Evolutionary conservation across 2,113 vertebrate genomes (phyloP).

Genomic region (Stegastes partitus): DNA sequence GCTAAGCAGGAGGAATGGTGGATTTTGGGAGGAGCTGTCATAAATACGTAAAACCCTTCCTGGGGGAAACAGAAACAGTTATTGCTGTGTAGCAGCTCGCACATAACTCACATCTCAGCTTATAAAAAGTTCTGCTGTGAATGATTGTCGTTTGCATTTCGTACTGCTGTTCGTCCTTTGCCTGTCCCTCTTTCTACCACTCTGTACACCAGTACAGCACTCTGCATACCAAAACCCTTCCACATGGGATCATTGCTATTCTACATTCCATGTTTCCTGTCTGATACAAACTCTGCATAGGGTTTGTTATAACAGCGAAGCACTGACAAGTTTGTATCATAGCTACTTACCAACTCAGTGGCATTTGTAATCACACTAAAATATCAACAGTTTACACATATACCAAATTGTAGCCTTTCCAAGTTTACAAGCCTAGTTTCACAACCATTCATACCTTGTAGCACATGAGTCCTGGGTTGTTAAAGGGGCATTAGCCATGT

Average conservation of each 20-base stretch:
- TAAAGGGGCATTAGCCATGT: too few species aligned
- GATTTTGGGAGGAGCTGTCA: too few species aligned
- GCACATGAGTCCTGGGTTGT: too few species aligned
- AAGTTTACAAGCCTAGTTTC: too few species aligned
- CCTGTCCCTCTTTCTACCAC: background rate
- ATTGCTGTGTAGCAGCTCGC: slow-evolving; percentile 3
- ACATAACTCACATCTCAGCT: background rate
- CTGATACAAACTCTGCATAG: background rate
- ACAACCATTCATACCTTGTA: too few species aligned
- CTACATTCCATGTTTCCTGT: background rate
- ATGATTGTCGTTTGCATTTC: slow-evolving; percentile 17
- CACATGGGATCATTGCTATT: slow-evolving; percentile 28
- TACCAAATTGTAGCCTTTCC: too few species aligned
- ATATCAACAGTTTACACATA: too few species aligned
- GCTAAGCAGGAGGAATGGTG: too few species aligned
- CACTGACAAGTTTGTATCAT: too few species aligned
- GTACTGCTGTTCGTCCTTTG: background rate
- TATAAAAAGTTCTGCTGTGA: background rate
- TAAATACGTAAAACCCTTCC: background rate
- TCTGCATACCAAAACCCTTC: slow-evolving; percentile 20
- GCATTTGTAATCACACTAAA: too few species aligned
- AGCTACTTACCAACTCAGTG: too few species aligned
- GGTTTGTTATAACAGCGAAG: background rate
- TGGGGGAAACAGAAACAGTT: background rate
- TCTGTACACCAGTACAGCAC: background rate